These are phyloP conservation scores for Prionailurus bengalensis DNA, from an alignment of 2,113 vertebrate genomes.

Conservation along the genomic window DNA sequence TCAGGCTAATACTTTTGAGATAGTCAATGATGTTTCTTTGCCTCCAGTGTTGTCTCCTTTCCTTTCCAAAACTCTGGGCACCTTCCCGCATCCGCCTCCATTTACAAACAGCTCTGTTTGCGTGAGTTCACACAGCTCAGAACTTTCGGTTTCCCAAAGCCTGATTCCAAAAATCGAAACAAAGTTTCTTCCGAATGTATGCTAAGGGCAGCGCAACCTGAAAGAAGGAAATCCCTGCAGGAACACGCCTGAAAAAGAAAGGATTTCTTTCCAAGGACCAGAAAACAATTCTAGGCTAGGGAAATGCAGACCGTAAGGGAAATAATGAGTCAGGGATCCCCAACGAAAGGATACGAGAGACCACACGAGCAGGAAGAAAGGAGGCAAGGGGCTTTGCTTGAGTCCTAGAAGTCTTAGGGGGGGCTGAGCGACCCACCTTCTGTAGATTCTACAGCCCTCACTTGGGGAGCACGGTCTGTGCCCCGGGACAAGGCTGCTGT, in stretches of 20 bases:
- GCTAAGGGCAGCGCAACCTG: neutral
- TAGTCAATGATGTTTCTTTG: neutral
- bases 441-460: no score
- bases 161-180: neutral
- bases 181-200: neutral
- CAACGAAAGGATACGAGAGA: accelerated
- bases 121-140: neutral
- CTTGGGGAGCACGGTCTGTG: accelerated
- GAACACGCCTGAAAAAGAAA: neutral
- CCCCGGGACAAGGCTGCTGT: neutral
- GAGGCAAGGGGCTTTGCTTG: neutral
- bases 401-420: no score
- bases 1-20: neutral
- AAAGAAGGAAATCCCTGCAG: neutral
- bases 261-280: neutral
- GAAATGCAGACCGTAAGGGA: neutral
- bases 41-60: neutral
- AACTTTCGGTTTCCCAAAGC: neutral
- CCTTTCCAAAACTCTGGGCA: neutral
- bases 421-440: neutral
- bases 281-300: neutral
- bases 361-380: neutral
- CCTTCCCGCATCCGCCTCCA: no score
- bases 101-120: neutral
- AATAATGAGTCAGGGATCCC: neutral